These are phyloP conservation scores for Bathynomus jamesi DNA, from an alignment of 1,140 invertebrate species.

Conservation along the genomic window DNA sequence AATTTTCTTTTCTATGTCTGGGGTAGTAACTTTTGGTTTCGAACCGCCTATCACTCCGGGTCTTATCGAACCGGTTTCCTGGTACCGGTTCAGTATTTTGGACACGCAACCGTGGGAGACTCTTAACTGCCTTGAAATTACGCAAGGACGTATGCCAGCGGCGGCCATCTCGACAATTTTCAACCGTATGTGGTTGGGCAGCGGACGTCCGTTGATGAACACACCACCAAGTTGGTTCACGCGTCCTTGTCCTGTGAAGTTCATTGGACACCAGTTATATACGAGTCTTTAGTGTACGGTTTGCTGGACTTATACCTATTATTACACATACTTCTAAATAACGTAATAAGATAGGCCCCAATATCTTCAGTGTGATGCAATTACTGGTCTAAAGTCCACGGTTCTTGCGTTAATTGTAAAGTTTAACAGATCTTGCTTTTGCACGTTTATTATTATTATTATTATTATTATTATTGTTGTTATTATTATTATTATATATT, in stretches of 20 bases:
- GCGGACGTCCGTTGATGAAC: constrained; percentile 48
- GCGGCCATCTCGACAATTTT: constrained; percentile 48
- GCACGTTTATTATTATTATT: neutral
- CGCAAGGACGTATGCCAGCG: constrained; percentile 46
- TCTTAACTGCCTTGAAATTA: constrained; percentile 45
- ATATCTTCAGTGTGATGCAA: too few relatives aligned
- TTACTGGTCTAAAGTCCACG: too few relatives aligned
- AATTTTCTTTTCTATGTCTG: constrained; percentile 82
- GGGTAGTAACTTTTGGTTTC: constrained; percentile 77
- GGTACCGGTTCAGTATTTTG: constrained; percentile 47
- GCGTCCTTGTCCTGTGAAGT: constrained; percentile 40
- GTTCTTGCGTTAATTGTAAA: too few relatives aligned
- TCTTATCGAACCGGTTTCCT: constrained; percentile 86
- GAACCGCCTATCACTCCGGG: constrained; percentile 83
- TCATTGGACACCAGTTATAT: neutral
- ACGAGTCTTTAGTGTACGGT: too few relatives aligned
- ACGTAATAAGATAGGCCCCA: too few relatives aligned
- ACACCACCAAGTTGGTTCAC: constrained; percentile 48
- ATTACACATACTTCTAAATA: too few relatives aligned
- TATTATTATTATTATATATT: neutral
- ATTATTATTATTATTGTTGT: neutral
- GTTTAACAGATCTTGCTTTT: too few relatives aligned
- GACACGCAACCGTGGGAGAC: constrained; percentile 78
- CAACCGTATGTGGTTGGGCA: constrained; percentile 46
- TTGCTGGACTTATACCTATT: too few relatives aligned